These are phyloP conservation scores for Zosterops borbonicus DNA, from an alignment of 2,113 vertebrate genomes.

Conservation along the genomic window DNA sequence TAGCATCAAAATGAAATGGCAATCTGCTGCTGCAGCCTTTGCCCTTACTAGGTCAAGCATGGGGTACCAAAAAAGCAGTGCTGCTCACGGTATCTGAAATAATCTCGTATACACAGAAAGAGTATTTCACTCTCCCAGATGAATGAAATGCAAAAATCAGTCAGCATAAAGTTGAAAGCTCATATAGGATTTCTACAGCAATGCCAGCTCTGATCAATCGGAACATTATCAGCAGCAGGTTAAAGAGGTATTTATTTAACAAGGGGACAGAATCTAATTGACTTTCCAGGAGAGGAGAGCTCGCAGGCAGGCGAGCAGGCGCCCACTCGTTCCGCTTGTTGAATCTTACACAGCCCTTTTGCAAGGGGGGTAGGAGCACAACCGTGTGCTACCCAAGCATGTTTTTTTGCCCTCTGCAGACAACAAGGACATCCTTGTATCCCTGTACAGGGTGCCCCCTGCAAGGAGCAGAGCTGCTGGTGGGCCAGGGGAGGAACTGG, in stretches of 20 bases:
- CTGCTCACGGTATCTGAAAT: neutral
- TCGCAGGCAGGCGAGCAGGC: neutral
- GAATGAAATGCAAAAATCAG: neutral
- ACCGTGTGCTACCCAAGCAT: accelerated
- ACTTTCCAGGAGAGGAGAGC: neutral
- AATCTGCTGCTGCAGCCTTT: conserved; percentile 11
- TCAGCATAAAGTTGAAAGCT: conserved; percentile 7
- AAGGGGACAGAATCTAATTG: conserved; percentile 7
- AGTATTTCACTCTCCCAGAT: neutral
- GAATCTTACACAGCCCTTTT: neutral
- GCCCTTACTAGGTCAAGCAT: neutral
- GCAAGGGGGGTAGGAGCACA: neutral
- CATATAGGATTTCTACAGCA: neutral
- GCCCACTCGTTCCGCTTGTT: neutral
- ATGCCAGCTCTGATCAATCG: conserved; percentile 15
- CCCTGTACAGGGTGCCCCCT: neutral
- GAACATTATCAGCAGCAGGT: conserved; percentile 1
- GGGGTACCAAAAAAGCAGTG: neutral
- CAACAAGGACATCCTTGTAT: neutral
- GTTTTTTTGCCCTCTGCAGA: neutral
- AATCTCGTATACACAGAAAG: neutral
- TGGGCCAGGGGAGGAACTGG: too few species aligned
- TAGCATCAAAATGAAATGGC: neutral
- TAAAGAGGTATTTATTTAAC: conserved; percentile 33
- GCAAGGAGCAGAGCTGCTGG: neutral